Evolutionary conservation across 2,888 invertebrate genomes (phyloP).

Genomic region (Caenorhabditis sp.): DNA sequence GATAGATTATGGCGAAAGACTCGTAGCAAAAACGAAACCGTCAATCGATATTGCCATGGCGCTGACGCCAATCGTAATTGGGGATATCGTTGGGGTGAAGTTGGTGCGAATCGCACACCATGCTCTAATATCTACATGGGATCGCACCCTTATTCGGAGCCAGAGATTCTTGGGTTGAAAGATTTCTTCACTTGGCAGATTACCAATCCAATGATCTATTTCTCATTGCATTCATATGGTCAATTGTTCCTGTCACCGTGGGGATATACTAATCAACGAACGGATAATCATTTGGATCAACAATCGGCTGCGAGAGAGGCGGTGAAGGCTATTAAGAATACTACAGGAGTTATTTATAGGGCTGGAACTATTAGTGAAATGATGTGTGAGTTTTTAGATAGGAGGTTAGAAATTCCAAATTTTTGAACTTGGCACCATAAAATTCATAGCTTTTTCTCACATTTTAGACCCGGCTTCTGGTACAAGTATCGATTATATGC

Average conservation of each 20-base stretch:
- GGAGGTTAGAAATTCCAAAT: too few species aligned
- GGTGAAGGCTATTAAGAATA: constrained; percentile 62
- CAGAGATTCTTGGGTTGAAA: constrained; percentile 60
- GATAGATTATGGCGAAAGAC: constrained; percentile 71
- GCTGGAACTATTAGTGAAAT: constrained; percentile 68
- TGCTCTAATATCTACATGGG: constrained; percentile 69
- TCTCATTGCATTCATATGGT: constrained; percentile 68
- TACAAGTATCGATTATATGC: constrained; percentile 69
- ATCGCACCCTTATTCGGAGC: constrained; percentile 58
- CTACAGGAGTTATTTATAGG: constrained; percentile 62
- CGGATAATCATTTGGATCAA: constrained; percentile 61
- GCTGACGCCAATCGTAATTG: constrained; percentile 70
- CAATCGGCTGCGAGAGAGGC: constrained; percentile 63
- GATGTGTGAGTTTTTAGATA: constrained; percentile 63
- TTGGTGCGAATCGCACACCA: constrained; percentile 64
- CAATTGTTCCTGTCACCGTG: constrained; percentile 66
- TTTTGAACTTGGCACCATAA: not conserved
- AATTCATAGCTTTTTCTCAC: not conserved
- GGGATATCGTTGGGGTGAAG: constrained; percentile 68
- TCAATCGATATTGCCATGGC: constrained; percentile 67
- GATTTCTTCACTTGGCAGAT: constrained; percentile 63
- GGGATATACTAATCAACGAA: constrained; percentile 66
- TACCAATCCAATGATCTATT: constrained; percentile 63
- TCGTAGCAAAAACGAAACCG: constrained; percentile 60
- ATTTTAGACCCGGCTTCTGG: constrained; percentile 68